Evolutionary conservation across 1,140 invertebrate genomes (phyloP).

Genomic region (Arctopsyche grandis): DNA sequence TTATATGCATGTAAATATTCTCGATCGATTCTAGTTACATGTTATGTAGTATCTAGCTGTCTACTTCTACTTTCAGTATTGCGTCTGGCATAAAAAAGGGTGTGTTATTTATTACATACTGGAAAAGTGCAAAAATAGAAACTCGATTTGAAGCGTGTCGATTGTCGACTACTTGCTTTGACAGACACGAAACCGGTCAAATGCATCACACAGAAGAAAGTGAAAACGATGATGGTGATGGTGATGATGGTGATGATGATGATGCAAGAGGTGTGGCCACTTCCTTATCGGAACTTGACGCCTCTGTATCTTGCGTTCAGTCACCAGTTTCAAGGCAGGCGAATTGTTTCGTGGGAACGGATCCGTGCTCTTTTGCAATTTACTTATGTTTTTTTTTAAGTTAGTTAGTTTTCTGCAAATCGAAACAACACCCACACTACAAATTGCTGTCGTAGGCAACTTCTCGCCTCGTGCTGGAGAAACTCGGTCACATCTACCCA

Average conservation of each 20-base stretch:
- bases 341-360: neutral
- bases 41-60: no score
- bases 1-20: no score
- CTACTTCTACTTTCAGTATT: no score
- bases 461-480: no score
- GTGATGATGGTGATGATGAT: neutral
- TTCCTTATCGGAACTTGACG: neutral
- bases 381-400: neutral
- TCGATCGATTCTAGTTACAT: no score
- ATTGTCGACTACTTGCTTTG: neutral
- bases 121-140: neutral
- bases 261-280: neutral
- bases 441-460: no score
- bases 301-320: neutral
- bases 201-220: conserved; percentile 6
- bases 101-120: no score
- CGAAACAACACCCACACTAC: no score
- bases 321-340: neutral
- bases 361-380: neutral
- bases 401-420: neutral
- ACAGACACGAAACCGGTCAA: conserved; percentile 11
- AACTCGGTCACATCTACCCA: no score
- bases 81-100: no score
- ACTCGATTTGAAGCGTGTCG: neutral
- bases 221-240: conserved; percentile 10